These are phyloP conservation scores for Gonocerus acuteangulatus DNA, from an alignment of 2,888 invertebrate species.

Conservation along the genomic window DNA sequence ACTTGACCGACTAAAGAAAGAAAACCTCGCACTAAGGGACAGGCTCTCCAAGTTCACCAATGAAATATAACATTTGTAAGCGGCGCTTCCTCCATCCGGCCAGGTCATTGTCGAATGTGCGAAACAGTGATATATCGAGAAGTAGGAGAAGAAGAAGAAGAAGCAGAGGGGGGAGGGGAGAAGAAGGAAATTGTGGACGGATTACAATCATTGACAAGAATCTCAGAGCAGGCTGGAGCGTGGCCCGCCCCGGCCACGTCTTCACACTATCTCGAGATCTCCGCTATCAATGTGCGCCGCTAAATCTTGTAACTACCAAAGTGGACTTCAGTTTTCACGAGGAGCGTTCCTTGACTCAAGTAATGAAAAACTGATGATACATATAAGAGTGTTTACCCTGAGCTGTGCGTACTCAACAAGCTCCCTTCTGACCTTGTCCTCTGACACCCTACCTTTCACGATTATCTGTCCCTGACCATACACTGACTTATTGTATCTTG, in stretches of 20 bases:
- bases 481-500: conserved; percentile 19
- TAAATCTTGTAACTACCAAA: conserved; percentile 24
- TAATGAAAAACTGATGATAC: conserved; percentile 16
- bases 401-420: too few relatives aligned
- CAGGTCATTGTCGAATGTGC: conserved; percentile 17
- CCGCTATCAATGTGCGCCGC: conserved; percentile 26
- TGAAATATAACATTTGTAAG: conserved; percentile 34
- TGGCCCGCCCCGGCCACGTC: neutral
- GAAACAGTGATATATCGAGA: neutral
- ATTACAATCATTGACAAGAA: conserved; percentile 21
- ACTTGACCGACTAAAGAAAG: conserved; percentile 83
- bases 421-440: too few relatives aligned
- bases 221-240: conserved; percentile 24
- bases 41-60: conserved; percentile 68
- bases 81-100: conserved; percentile 32
- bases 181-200: conserved; percentile 7
- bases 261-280: conserved; percentile 9
- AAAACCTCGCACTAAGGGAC: conserved; percentile 80
- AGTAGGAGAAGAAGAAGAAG: neutral
- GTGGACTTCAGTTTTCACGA: conserved; percentile 20
- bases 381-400: neutral
- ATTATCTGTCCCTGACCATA: neutral
- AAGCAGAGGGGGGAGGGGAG: neutral
- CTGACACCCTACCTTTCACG: too few relatives aligned
- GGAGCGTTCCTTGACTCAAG: conserved; percentile 18